phyloP scores from a whole-genome alignment of 2,797 vertebrate species.

The Sternarchorhynchus goeldii region DNA sequence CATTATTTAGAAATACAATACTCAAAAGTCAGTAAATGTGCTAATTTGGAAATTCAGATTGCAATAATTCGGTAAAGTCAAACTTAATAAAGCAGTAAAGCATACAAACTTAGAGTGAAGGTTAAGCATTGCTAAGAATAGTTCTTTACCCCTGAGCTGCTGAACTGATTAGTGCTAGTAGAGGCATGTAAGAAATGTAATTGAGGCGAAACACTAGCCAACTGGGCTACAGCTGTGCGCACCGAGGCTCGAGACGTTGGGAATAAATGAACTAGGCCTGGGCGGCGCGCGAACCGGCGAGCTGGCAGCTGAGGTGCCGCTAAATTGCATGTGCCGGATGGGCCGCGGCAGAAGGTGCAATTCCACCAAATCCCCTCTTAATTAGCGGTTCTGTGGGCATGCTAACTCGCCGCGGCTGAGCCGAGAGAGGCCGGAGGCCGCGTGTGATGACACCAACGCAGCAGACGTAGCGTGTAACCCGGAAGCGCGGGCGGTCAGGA shows the following conservation, averaged over 20 bases:
- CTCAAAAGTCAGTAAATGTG: too few species aligned
- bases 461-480: conserved; percentile 32
- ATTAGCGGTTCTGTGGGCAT: conserved; percentile 81
- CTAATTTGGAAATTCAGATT: too few species aligned
- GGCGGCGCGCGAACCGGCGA: conserved; percentile 17
- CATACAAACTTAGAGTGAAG: too few species aligned
- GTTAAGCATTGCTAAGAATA: not conserved
- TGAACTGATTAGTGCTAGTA: conserved; percentile 26
- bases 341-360: conserved; percentile 82
- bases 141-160: conserved; percentile 7
- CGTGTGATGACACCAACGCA: conserved; percentile 16
- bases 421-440: conserved; percentile 20
- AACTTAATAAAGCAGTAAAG: too few species aligned
- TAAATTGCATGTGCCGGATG: conserved; percentile 81
- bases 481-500: conserved; percentile 8
- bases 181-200: conserved; percentile 27
- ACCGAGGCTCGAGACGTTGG: conserved; percentile 21
- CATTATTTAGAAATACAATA: not conserved
- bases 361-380: conserved; percentile 86
- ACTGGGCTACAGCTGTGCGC: conserved; percentile 45
- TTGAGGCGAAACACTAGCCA: conserved; percentile 20
- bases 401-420: conserved; percentile 77
- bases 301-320: conserved; percentile 65
- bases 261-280: conserved; percentile 47
- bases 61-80: too few species aligned